A percentile compares a stretch with the other conserved stretches of the same genome.
Evolutionary conservation across 2,113 vertebrate species (phyloP).

Genomic region (Pluvianellus socialis): DNA sequence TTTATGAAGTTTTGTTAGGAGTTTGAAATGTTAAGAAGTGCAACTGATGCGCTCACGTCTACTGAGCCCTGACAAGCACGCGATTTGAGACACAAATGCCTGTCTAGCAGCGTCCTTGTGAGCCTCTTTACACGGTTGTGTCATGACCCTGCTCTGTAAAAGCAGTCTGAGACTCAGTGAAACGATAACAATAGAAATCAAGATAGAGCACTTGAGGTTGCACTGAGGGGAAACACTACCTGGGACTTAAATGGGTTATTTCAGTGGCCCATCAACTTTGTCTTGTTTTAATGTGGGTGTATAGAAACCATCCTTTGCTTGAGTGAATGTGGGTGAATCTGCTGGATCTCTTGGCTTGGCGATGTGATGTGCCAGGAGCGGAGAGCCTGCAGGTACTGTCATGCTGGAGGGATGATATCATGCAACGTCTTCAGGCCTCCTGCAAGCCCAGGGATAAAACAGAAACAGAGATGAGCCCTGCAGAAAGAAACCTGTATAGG

Average conservation of each 20-base stretch:
- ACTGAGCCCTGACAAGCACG: neutral
- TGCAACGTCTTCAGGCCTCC: neutral
- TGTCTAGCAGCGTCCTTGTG: neutral
- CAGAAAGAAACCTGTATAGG: neutral
- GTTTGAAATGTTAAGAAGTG: neutral
- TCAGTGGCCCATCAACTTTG: neutral
- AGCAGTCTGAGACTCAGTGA: neutral
- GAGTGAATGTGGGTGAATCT: neutral
- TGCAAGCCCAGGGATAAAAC: neutral
- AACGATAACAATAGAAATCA: neutral
- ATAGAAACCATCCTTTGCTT: neutral
- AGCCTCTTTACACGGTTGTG: accelerated
- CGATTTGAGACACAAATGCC: neutral
- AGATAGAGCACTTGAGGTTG: neutral
- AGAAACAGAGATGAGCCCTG: neutral
- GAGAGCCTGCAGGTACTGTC: neutral
- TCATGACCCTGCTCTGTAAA: neutral
- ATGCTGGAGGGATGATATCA: neutral
- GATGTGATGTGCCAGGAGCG: neutral
- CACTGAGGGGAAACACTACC: neutral
- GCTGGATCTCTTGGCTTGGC: neutral
- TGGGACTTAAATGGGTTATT: neutral
- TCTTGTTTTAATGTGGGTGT: neutral
- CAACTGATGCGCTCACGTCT: neutral
- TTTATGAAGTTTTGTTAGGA: neutral